A percentile compares a stretch with the other conserved stretches of the same genome.
phyloP scores from a whole-genome alignment of 2,797 vertebrate species.

The Chanos chanos region DNA sequence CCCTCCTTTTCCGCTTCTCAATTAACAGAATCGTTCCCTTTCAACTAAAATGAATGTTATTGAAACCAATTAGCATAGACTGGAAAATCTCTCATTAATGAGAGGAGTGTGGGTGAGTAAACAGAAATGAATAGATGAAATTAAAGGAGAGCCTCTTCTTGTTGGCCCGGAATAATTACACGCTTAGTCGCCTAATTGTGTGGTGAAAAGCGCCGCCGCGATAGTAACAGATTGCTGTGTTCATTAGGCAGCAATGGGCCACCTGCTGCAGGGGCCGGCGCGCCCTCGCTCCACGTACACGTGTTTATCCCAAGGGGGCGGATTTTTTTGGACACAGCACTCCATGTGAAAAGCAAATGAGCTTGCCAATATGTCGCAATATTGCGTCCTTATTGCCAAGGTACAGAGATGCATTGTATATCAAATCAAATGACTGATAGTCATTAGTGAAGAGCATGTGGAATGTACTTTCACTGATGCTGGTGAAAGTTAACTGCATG shows the following conservation, averaged over 20 bases:
- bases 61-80: constrained; percentile 99
- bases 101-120: constrained; percentile 99
- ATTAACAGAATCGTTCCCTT: constrained; percentile 99
- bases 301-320: constrained; percentile 88
- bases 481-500: neutral
- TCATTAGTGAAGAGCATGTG: constrained; percentile 67
- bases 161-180: constrained; percentile 99
- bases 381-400: constrained; percentile 96
- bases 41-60: constrained; percentile 99
- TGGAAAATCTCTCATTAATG: constrained; percentile 99
- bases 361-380: constrained; percentile 98
- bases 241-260: constrained; percentile 99
- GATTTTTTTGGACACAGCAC: constrained; percentile 87
- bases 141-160: constrained; percentile 99
- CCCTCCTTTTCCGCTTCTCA: constrained; percentile 84
- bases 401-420: constrained; percentile 95
- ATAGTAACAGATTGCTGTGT: constrained; percentile 98
- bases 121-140: constrained; percentile 99
- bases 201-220: constrained; percentile 92
- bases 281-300: constrained; percentile 87
- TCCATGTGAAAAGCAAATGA: constrained; percentile 96
- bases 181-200: constrained; percentile 99
- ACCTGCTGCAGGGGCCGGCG: constrained; percentile 96
- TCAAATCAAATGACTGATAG: constrained; percentile 92
- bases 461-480: constrained; percentile 26